Conservation (phyloP, 2,113 vertebrate species). For the Octodon degus region DNA sequence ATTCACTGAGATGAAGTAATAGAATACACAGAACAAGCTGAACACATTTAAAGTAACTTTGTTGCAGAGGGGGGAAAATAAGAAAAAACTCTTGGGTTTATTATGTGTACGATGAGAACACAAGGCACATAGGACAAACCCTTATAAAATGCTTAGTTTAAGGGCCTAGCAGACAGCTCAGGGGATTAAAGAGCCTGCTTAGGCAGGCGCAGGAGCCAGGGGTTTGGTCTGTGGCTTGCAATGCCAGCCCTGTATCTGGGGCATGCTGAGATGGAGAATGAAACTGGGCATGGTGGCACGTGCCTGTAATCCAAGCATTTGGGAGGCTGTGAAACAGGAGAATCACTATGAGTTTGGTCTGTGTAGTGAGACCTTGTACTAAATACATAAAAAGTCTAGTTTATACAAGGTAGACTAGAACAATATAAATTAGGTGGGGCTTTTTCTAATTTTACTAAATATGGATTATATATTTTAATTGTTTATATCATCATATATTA, state of each 20-base stretch:
- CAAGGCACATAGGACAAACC: neutral
- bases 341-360: no score
- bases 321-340: no score
- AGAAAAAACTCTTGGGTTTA: neutral
- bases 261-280: no score
- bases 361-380: no score
- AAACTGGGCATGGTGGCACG: no score
- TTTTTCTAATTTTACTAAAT: neutral
- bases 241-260: no score
- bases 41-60: neutral
- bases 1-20: neutral
- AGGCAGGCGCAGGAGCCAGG: no score
- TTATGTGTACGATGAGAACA: neutral
- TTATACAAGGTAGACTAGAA: neutral
- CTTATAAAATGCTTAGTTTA: no score
- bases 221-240: no score
- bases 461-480: neutral
- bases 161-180: no score
- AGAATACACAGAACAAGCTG: neutral
- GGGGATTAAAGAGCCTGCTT: no score
- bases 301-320: no score
- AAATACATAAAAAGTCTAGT: neutral
- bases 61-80: neutral
- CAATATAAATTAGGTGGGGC: neutral
- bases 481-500: neutral